Conservation (phyloP, 2,113 vertebrate species). For the Manacus vitellinus region DNA sequence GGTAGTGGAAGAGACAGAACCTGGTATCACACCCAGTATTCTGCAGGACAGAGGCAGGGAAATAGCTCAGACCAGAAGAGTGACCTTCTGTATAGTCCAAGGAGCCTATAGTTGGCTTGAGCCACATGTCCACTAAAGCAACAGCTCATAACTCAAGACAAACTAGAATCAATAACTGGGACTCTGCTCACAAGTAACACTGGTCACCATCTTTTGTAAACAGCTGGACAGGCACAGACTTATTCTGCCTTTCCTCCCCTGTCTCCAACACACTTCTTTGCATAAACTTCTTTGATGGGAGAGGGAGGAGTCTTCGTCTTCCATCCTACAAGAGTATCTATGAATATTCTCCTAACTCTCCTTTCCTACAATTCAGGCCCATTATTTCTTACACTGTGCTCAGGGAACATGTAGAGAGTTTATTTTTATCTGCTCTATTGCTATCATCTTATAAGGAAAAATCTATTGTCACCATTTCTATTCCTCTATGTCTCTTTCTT, state of each 20-base stretch:
- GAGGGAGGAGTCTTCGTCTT: not conserved
- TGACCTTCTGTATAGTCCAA: not conserved
- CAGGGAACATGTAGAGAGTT: not conserved
- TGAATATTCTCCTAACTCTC: not conserved
- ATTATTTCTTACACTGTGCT: not conserved
- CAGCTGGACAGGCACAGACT: not conserved
- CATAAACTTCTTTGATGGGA: not conserved
- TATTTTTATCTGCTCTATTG: not conserved
- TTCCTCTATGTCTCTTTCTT: not conserved
- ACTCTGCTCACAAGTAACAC: not conserved
- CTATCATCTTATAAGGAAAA: not conserved
- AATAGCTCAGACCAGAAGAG: not conserved
- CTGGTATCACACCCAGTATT: not conserved
- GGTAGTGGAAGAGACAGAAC: not conserved
- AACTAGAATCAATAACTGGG: not conserved
- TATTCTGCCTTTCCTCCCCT: not conserved
- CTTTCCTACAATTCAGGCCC: not conserved
- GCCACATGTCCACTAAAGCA: not conserved
- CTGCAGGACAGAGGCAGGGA: not conserved
- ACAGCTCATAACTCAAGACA: not conserved
- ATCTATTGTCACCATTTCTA: not conserved
- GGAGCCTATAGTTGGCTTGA: not conserved
- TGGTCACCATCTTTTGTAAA: not conserved
- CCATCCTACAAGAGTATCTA: not conserved
- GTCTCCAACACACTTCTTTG: not conserved